These are phyloP conservation scores for Beroe forskalii DNA, from an alignment of 37 sponge, comb jelly and placozoan species.

Conservation along the genomic window DNA sequence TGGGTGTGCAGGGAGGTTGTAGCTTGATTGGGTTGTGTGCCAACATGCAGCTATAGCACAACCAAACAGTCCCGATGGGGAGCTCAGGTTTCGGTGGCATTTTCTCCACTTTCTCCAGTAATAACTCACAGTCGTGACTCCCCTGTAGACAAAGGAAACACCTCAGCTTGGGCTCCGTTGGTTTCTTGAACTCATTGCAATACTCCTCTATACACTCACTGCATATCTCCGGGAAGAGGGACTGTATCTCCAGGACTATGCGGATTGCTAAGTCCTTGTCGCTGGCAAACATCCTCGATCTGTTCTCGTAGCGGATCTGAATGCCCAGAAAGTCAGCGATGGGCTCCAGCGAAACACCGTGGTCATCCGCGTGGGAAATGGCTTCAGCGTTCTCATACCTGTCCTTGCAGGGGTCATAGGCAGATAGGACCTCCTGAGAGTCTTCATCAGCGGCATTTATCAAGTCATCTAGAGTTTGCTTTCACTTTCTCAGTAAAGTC, in stretches of 20 bases:
- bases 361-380: neutral
- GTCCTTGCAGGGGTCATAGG: neutral
- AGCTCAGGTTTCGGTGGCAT: neutral
- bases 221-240: neutral
- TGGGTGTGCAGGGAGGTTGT: neutral
- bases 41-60: neutral
- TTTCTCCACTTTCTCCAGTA: neutral
- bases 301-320: neutral
- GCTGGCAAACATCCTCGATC: neutral
- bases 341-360: neutral
- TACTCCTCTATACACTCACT: neutral
- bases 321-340: neutral
- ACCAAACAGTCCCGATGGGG: neutral
- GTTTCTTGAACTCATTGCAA: neutral
- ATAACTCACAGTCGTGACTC: constrained; percentile 21
- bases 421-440: neutral
- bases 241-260: constrained; percentile 41
- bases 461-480: neutral
- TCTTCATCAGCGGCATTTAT: neutral
- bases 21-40: neutral
- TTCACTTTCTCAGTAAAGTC: neutral
- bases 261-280: neutral
- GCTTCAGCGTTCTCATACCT: neutral
- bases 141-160: constrained; percentile 19
- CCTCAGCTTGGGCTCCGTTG: neutral